Evolutionary conservation across 2,113 vertebrate genomes (phyloP), one percentile per base, ranked within the genome.

Genomic region (Prolemur simus): DNA sequence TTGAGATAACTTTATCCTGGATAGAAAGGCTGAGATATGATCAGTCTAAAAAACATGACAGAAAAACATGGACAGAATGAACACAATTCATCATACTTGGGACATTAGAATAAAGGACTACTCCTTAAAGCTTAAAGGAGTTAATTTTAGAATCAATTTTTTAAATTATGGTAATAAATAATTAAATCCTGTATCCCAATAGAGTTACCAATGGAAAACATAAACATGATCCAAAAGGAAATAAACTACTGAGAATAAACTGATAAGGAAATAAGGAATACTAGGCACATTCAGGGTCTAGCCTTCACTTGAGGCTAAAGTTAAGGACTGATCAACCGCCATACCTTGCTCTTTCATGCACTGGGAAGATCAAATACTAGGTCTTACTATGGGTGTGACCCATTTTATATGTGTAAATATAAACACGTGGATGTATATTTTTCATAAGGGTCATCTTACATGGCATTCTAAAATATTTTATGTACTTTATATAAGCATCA

Each of bases 61-160:
- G 45, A 84, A 93, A 94, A 94, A 92, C 29, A 90, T 10, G 21
- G 54, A 81, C 10, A 82, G 39, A 83, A 89, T 21, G 21, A 96
- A 92, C 49, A 91, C 17, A 81, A 85, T 25, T 91, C 56, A 87
- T 84, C 25, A 52, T 64, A 78, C 4, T 37, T 56, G 49, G 11
- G 23, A 29, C 47, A 92, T 85, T 12, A 97, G 54, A 94, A 94
- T 37, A 58, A 80, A 94, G 11, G 23, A 17, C 29, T 68, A 76
- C 8, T 29, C 49, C 73, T 94, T 76, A 82, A 87, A 60, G 64
- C 23, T 92, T 83, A 81, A 96, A 92, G 47, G 60, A 86, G 80
- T n/a, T 71, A 17, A 68, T 52, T 69, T 93, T 71, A 87, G 47
- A 92, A 90, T 90, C 64, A 42, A 85, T 68, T 82, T 87, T 96